A percentile compares a stretch with the other conserved stretches of the same genome.
phyloP scores from a whole-genome alignment of 64 coral and sea anemone genomes.

The Porites australiensis region DNA sequence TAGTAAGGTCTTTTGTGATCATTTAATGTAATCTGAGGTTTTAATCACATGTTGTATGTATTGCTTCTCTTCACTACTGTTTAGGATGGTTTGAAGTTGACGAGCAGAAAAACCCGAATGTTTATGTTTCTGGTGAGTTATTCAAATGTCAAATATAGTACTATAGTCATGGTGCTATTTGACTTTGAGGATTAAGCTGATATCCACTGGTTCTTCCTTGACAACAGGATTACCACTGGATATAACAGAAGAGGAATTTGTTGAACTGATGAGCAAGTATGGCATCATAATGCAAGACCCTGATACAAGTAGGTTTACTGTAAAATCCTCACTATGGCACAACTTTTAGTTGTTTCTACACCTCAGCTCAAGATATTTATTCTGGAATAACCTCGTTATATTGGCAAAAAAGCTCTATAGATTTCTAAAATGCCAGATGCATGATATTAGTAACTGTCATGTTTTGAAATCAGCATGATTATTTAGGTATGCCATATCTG shows the following conservation, averaged over 20 bases:
- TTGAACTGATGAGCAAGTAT: constrained; percentile 94
- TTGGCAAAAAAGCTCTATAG: no score
- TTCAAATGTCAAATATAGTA: not conserved
- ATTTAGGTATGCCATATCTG: no score
- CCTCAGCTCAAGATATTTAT: no score
- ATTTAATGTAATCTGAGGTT: not conserved
- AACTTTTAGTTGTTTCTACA: no score
- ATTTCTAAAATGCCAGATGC: no score
- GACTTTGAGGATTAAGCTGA: no score
- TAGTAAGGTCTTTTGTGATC: not conserved
- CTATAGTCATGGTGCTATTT: no score
- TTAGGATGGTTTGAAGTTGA: constrained; percentile 96
- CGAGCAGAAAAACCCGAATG: constrained; percentile 90
- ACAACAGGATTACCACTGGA: constrained; percentile 80
- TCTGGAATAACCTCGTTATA: no score
- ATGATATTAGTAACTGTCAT: no score
- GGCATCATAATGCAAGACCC: constrained; percentile 98
- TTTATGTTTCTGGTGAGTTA: constrained; percentile 93
- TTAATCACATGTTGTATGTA: not conserved
- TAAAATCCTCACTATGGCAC: not conserved
- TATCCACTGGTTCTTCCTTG: not conserved
- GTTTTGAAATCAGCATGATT: no score
- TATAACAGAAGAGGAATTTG: constrained; percentile 94
- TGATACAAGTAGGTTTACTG: constrained; percentile 67
- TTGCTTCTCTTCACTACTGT: not conserved